Evolutionary conservation across 2,888 invertebrate genomes (phyloP), one percentile per base, ranked within the genome.

Genomic region (Caenorhabditis sp.): DNA sequence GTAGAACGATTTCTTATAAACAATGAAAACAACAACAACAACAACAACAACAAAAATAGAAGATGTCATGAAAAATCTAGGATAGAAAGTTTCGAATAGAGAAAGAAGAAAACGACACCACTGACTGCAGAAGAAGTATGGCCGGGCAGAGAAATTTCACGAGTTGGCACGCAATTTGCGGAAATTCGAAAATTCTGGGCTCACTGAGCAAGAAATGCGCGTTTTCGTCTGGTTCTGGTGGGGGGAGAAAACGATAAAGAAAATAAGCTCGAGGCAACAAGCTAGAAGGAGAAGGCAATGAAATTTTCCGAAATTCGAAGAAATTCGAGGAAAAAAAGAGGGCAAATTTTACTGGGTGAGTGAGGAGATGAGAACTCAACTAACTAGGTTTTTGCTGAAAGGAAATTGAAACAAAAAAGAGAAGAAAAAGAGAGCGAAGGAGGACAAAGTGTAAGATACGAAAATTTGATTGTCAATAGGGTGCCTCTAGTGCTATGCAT

Each of bases 131-230:
- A n/a, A 16, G 19, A 6, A 14, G 24, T 26, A 19, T 26, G 26
- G 54, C 24, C 10, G n/a, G 58, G 31, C 22, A 4, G 24, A 35
- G 8, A 38, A 28, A 7, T 49, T 47, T 35, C 47, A 56, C 56
- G 56, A 66, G 41, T 69, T 68, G 76, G 66, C 76, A 76, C 76
- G 76, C 76, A 68, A 76, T 76, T 76, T 68, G 73, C 73, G 73
- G 73, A 73, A 73, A 73, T 73, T 73, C 73, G 47, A 47, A 47
- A 47, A 47, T 47, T 47, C 38, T 72, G 58, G 76, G 64, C 74
- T 74, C 74, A 64, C 26, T 64, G 76, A 76, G 59, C 59, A 59
- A 58, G 68, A 76, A 68, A n/a, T n/a, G n/a, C n/a, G 61, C 63
- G 38, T 51, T 44, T 35, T 35, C 31, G n/a, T n/a, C n/a, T 38